Percentiles rank a stretch among this genome's conserved stretches.
Conservation (phyloP, 2,888 invertebrate genomes). For the Molorchus minor region DNA sequence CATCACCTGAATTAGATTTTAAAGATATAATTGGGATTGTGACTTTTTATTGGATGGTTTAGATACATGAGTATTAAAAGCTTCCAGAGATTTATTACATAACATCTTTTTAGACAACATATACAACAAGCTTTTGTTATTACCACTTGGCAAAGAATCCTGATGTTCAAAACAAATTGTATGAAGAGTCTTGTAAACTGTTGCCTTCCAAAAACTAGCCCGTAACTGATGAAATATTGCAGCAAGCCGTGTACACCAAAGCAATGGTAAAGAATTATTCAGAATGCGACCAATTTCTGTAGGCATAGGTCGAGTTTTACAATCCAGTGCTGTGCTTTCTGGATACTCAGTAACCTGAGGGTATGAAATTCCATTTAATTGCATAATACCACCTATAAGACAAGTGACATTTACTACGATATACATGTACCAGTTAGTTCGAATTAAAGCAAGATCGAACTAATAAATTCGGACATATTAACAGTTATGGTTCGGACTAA, state of each 20-base stretch:
- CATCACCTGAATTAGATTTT: slow-evolving; percentile 73
- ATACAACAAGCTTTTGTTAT: slow-evolving; percentile 78
- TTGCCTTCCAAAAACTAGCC: slow-evolving; percentile 65
- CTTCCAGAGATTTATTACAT: slow-evolving; percentile 2
- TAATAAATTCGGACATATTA: no score
- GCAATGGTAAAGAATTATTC: slow-evolving; percentile 86
- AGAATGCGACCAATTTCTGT: slow-evolving; percentile 85
- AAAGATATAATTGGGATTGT: slow-evolving; percentile 83
- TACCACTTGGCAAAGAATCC: slow-evolving; percentile 81
- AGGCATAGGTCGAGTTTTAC: slow-evolving; percentile 80
- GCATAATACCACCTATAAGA: no score
- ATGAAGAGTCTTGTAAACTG: slow-evolving; percentile 58
- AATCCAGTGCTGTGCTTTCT: slow-evolving; percentile 74
- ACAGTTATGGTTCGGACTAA: no score
- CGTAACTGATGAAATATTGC: slow-evolving; percentile 69
- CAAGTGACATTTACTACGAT: no score
- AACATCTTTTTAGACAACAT: slow-evolving; percentile 72
- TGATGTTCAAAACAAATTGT: slow-evolving; percentile 69
- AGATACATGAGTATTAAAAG: slow-evolving; percentile 69
- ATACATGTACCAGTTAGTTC: no score
- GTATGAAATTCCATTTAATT: no score
- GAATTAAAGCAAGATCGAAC: no score
- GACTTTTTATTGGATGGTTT: slow-evolving; percentile 88
- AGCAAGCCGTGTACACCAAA: slow-evolving; percentile 76
- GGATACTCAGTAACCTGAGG: slow-evolving; percentile 78